Conservation (phyloP, 2,113 vertebrate species). For the Chaenogobius annularis region DNA sequence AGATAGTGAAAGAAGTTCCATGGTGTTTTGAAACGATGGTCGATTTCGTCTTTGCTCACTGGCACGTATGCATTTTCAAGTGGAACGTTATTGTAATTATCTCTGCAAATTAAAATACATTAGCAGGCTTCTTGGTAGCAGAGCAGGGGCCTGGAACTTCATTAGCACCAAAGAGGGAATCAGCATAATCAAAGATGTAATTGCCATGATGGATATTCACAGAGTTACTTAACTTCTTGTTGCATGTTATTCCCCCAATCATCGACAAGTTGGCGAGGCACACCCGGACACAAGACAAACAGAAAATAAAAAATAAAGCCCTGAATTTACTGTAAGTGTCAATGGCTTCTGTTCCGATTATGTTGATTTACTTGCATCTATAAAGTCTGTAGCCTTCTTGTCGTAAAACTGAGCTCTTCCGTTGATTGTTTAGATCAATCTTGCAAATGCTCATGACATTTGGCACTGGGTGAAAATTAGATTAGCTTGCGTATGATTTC, state of each 20-base stretch:
- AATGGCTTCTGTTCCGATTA: slow-evolving; percentile 15
- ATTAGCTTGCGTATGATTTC: slow-evolving; percentile 11
- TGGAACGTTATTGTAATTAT: slow-evolving; percentile 73
- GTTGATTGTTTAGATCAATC: slow-evolving; percentile 59
- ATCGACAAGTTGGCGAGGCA: slow-evolving; percentile 17
- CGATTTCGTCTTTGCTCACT: slow-evolving; percentile 50
- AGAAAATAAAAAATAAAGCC: slow-evolving; percentile 27
- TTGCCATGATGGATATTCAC: slow-evolving; percentile 63
- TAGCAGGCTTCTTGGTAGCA: slow-evolving; percentile 60
- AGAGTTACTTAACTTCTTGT: slow-evolving; percentile 33
- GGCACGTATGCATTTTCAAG: slow-evolving; percentile 64
- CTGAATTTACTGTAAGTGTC: slow-evolving; percentile 1
- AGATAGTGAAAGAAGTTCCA: too few relatives aligned
- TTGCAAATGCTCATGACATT: slow-evolving; percentile 25
- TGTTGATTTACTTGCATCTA: slow-evolving; percentile 49
- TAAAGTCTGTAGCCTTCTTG: slow-evolving; percentile 25
- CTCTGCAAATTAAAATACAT: slow-evolving; percentile 75
- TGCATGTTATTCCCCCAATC: slow-evolving; percentile 28
- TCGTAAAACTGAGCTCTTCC: slow-evolving; percentile 52
- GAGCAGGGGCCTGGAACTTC: slow-evolving; percentile 62
- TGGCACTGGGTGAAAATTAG: slow-evolving; percentile 39
- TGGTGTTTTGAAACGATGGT: slow-evolving; percentile 6
- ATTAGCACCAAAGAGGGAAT: slow-evolving; percentile 69
- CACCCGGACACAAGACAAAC: slow-evolving; percentile 19
- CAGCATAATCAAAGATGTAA: slow-evolving; percentile 60